Conservation (phyloP, 2,797 vertebrate species). For the Garrulus glandarius region DNA sequence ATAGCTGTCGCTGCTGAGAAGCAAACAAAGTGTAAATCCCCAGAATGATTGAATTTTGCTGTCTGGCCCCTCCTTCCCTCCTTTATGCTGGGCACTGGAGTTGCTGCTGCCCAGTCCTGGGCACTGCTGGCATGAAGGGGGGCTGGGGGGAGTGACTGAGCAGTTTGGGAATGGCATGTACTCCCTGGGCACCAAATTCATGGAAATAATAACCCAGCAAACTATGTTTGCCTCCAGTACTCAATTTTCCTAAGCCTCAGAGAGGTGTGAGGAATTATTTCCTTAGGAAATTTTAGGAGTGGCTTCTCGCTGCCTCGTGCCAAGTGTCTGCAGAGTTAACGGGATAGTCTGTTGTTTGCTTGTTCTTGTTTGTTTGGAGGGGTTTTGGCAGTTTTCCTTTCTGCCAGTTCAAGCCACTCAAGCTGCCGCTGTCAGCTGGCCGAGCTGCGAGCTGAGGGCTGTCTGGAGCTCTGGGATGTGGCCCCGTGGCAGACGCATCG, state of each 20-base stretch:
- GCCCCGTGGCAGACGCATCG: accelerated
- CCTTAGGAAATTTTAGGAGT: constrained; percentile 13
- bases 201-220: background rate
- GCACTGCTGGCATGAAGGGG: background rate
- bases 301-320: background rate
- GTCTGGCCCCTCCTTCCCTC: background rate
- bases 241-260: constrained; percentile 6
- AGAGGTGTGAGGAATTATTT: constrained; percentile 37
- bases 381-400: constrained; percentile 36
- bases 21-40: background rate
- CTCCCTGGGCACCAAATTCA: background rate
- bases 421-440: constrained; percentile 44
- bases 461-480: background rate
- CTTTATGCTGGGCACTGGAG: background rate
- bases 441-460: background rate
- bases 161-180: background rate
- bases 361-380: constrained; percentile 31
- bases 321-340: background rate
- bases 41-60: background rate
- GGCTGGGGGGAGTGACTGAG: background rate
- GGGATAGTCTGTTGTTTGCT: background rate
- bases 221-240: background rate
- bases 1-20: background rate
- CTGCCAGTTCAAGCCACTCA: constrained; percentile 36
- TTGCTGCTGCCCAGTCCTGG: background rate